Percentiles rank a stretch among this genome's conserved stretches.
phyloP scores from a whole-genome alignment of 2,888 invertebrate species.

The Lithodes maja region DNA sequence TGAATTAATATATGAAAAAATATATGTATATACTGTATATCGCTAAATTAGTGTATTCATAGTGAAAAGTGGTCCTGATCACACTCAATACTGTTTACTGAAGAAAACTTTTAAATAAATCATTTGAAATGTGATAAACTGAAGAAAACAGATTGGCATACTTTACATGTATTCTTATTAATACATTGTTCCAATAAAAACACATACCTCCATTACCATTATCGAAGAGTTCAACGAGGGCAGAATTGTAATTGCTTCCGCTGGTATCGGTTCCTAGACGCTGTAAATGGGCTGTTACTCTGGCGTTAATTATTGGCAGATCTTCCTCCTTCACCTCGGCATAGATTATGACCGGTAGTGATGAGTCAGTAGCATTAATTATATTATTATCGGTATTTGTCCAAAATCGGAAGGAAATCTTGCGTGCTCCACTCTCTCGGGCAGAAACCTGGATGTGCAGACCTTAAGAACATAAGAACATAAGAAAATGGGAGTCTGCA shows the following conservation, averaged over 20 bases:
- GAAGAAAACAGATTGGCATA: too few relatives aligned
- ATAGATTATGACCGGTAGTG: constrained; percentile 57
- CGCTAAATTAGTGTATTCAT: too few relatives aligned
- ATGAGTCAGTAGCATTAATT: constrained; percentile 56
- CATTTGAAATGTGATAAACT: too few relatives aligned
- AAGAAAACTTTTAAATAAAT: too few relatives aligned
- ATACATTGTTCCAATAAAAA: too few relatives aligned
- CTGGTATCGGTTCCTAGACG: constrained; percentile 72
- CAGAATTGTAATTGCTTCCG: constrained; percentile 70
- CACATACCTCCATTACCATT: constrained; percentile 78
- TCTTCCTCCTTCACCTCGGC: constrained; percentile 77
- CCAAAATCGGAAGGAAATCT: constrained; percentile 66
- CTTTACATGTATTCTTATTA: too few relatives aligned
- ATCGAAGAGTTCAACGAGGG: constrained; percentile 77
- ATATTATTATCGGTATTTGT: constrained; percentile 46
- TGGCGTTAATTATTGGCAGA: constrained; percentile 72
- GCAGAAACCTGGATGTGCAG: constrained; percentile 69
- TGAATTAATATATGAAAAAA: too few relatives aligned
- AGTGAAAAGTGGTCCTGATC: too few relatives aligned
- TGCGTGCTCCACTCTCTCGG: constrained; percentile 48
- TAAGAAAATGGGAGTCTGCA: constrained; percentile 70
- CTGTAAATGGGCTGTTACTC: constrained; percentile 57
- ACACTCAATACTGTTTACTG: too few relatives aligned
- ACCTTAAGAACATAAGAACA: too few relatives aligned
- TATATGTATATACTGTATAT: too few relatives aligned